A percentile compares a stretch with the other conserved stretches of the same genome.
These are phyloP conservation scores for Lampris incognitus DNA, from an alignment of 2,113 vertebrate genomes.

Conservation along the genomic window DNA sequence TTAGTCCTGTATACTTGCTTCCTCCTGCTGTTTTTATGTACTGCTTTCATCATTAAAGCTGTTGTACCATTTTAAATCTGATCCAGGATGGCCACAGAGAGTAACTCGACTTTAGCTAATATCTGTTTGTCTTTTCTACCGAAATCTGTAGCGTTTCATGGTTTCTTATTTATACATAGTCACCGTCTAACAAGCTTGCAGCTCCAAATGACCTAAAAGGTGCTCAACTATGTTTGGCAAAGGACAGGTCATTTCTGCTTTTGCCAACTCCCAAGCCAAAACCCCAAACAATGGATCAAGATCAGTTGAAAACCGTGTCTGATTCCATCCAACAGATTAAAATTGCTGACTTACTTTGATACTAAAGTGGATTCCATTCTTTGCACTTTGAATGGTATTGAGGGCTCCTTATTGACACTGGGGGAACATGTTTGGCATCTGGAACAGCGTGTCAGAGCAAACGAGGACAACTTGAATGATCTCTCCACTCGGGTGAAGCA, in stretches of 20 bases:
- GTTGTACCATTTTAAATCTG: too few species aligned
- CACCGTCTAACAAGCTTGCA: constrained; percentile 1
- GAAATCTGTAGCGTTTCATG: not conserved
- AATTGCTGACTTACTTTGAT: constrained; percentile 3
- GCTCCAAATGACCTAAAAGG: not conserved
- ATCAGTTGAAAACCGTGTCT: not conserved
- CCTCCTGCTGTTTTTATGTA: too few species aligned
- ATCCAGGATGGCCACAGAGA: not conserved
- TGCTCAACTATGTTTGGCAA: constrained; percentile 1
- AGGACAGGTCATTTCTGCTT: not conserved
- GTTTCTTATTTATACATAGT: not conserved
- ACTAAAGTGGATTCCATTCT: constrained; percentile 7
- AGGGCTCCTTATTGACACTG: constrained; percentile 4
- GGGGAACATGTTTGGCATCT: not conserved
- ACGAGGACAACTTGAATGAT: not conserved
- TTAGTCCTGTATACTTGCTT: too few species aligned
- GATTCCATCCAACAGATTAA: constrained; percentile 3
- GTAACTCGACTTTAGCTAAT: not conserved
- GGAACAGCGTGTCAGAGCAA: constrained; percentile 5
- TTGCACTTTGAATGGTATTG: not conserved
- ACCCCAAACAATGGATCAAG: constrained; percentile 2
- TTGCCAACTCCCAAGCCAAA: not conserved
- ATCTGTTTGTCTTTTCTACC: not conserved
- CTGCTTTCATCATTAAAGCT: too few species aligned
- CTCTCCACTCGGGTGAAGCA: not conserved